Percentiles rank a stretch among this genome's conserved stretches.
These are phyloP conservation scores for Plagiodera versicolora DNA, from an alignment of 2,888 invertebrate species.

Conservation along the genomic window DNA sequence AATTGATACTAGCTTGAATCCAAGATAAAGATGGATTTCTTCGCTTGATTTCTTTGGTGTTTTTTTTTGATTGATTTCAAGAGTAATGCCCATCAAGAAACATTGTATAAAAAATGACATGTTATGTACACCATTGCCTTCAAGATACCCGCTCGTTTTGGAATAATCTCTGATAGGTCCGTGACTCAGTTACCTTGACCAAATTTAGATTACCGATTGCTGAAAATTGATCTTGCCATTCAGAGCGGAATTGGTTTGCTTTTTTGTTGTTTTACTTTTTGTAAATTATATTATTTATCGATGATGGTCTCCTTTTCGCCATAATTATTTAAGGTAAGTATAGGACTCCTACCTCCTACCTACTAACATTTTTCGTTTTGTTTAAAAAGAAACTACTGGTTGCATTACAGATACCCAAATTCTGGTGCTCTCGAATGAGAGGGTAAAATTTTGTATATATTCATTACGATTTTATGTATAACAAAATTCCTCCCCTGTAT, in stretches of 20 bases:
- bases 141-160: constrained; percentile 2
- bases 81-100: too few species aligned
- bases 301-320: constrained; percentile 44
- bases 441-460: constrained; percentile 12
- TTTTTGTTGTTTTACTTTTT: constrained; percentile 33
- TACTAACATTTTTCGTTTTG: constrained; percentile 11
- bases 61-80: too few species aligned
- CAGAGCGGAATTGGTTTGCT: constrained; percentile 31
- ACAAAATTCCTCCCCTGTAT: background rate
- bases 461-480: background rate
- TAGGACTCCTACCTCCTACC: constrained; percentile 31
- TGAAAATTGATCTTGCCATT: constrained; percentile 44
- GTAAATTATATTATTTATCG: constrained; percentile 44
- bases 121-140: background rate
- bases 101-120: too few species aligned
- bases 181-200: constrained; percentile 41
- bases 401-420: background rate
- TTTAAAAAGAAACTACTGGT: constrained; percentile 4
- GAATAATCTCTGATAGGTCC: constrained; percentile 1
- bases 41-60: too few species aligned
- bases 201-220: constrained; percentile 35
- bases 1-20: too few species aligned
- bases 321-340: constrained; percentile 46
- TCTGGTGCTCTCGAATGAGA: constrained; percentile 27
- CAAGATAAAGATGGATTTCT: too few species aligned